phyloP scores from a whole-genome alignment of 2,888 invertebrate genomes.

The Cephalotes varians region DNA sequence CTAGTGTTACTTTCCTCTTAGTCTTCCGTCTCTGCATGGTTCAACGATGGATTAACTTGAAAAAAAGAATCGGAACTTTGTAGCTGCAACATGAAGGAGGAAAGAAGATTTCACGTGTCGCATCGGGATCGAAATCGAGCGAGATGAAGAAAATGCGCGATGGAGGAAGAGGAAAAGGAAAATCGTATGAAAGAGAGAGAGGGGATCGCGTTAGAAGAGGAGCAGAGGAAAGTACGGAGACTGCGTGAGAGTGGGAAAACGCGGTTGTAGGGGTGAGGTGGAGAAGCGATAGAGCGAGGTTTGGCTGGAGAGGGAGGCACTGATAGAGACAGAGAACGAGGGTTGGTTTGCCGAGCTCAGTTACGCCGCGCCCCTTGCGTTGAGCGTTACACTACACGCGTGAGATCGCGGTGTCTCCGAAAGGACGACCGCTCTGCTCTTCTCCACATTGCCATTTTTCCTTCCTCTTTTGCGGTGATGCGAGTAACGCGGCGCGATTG shows the following conservation, averaged over 20 bases:
- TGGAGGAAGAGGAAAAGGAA: slow-evolving; percentile 36
- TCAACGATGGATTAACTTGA: slow-evolving; percentile 29
- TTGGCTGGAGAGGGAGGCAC: slow-evolving; percentile 42
- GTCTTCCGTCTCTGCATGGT: slow-evolving; percentile 33
- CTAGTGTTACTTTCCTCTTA: slow-evolving; percentile 48
- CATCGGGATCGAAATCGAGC: slow-evolving; percentile 41
- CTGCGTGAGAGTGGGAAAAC: slow-evolving; percentile 64
- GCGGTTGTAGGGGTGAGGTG: slow-evolving; percentile 36
- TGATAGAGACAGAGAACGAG: slow-evolving; percentile 70
- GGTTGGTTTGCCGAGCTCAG: slow-evolving; percentile 81
- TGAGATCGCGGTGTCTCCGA: slow-evolving; percentile 68
- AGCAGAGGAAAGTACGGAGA: slow-evolving; percentile 53
- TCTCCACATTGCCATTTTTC: slow-evolving; percentile 15
- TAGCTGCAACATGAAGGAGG: slow-evolving; percentile 41
- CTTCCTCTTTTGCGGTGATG: slow-evolving; percentile 7
- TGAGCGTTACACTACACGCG: slow-evolving; percentile 81
- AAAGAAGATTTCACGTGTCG: slow-evolving; percentile 31
- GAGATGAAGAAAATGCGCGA: slow-evolving; percentile 25
- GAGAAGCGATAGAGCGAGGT: slow-evolving; percentile 45
- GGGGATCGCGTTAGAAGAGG: slow-evolving; percentile 50
- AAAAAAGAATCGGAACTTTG: background rate
- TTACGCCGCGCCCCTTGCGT: slow-evolving; percentile 85
- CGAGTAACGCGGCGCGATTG: slow-evolving; percentile 10
- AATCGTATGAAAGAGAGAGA: slow-evolving; percentile 44
- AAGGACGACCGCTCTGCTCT: slow-evolving; percentile 34